Conservation (phyloP, 2,888 invertebrate genomes). For the Xylocampa areola region DNA sequence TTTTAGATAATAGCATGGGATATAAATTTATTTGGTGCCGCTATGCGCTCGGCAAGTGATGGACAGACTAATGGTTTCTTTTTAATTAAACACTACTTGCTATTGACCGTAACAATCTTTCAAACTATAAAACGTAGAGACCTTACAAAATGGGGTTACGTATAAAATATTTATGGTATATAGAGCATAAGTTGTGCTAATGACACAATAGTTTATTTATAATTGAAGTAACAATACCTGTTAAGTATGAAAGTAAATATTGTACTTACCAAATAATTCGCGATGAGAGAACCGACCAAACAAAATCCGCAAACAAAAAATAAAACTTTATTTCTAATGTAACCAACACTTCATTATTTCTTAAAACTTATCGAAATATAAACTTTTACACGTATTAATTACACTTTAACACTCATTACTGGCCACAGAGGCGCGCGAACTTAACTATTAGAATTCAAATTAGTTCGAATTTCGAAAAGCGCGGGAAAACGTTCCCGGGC, state of each 20-base stretch:
- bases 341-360: conserved; percentile 47
- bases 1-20: conserved; percentile 49
- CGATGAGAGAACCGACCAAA: conserved; percentile 30
- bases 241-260: neutral
- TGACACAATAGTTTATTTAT: no score
- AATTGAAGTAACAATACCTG: neutral
- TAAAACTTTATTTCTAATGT: conserved; percentile 45
- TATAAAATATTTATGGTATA: neutral
- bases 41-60: conserved; percentile 61
- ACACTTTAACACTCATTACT: conserved; percentile 63
- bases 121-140: neutral
- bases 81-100: conserved; percentile 60
- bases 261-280: conserved; percentile 53
- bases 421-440: conserved; percentile 61
- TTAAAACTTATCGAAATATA: conserved; percentile 31
- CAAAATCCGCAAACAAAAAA: conserved; percentile 54
- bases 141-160: neutral
- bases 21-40: conserved; percentile 59
- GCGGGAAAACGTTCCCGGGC: conserved; percentile 76
- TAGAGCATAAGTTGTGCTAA: no score
- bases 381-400: conserved; percentile 47
- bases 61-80: conserved; percentile 61
- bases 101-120: conserved; percentile 16
- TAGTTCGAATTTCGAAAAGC: conserved; percentile 77
- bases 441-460: conserved; percentile 71